phyloP scores from a whole-genome alignment of 2,888 invertebrate genomes.

The Caenorhabditis uteleia region DNA sequence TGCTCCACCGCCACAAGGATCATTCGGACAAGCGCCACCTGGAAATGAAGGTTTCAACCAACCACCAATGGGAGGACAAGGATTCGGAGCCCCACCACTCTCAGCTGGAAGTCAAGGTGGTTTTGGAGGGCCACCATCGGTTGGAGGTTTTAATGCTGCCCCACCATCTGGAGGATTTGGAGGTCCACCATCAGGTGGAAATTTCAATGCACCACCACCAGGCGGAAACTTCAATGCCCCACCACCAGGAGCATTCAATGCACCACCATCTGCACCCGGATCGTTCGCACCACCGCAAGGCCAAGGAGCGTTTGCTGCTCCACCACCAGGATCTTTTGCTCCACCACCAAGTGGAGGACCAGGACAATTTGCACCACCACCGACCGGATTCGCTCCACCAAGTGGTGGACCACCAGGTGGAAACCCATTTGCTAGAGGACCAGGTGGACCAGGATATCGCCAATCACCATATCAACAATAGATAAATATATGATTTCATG shows the following conservation, averaged over 20 bases:
- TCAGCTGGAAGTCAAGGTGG: constrained; percentile 4
- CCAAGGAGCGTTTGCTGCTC: constrained; percentile 11
- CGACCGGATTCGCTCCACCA: constrained; percentile 26
- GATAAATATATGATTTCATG: too few relatives aligned
- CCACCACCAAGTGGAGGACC: constrained; percentile 41
- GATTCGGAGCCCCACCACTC: constrained; percentile 15
- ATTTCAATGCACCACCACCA: constrained; percentile 7
- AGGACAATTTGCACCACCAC: constrained; percentile 29
- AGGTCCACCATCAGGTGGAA: constrained; percentile 7
- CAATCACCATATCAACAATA: constrained; percentile 57
- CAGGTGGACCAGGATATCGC: constrained; percentile 38
- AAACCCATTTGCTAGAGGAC: constrained; percentile 54
- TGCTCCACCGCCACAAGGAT: constrained; percentile 8
- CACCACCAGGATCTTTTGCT: constrained; percentile 22
- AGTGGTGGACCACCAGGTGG: constrained; percentile 33
- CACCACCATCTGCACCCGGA: constrained; percentile 32
- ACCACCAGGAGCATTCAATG: constrained; percentile 18
- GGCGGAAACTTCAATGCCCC: constrained; percentile 7
- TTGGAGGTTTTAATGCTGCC: constrained; percentile 1
- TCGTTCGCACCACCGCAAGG: constrained; percentile 11
- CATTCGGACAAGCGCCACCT: background rate
- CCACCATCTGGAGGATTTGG: constrained; percentile 2
- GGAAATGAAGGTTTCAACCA: background rate
- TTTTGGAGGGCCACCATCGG: constrained; percentile 9
- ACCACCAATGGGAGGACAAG: background rate